Conservation (phyloP, 1,140 invertebrate genomes). For the Heliconius congener region DNA sequence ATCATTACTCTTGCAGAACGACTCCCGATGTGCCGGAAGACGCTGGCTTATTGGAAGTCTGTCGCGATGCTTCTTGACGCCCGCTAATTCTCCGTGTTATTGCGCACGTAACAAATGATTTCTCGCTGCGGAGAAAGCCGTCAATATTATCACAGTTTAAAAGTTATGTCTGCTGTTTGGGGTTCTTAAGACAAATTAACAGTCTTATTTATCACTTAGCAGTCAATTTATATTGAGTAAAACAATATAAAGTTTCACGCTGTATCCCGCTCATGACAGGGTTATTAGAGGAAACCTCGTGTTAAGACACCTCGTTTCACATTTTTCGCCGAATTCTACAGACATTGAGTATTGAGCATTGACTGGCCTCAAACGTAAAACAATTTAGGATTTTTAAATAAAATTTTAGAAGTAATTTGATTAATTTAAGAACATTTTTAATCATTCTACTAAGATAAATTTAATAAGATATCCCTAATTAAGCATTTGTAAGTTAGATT, state of each 20-base stretch:
- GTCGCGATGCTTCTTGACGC: conserved; percentile 55
- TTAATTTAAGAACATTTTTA: no score
- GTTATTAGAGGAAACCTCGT: no score
- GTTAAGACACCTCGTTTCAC: no score
- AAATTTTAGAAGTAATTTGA: no score
- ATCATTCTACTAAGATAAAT: no score
- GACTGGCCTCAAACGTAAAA: no score
- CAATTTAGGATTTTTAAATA: no score
- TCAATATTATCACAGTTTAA: conserved; percentile 11
- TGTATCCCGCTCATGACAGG: no score
- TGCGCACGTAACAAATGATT: conserved; percentile 69
- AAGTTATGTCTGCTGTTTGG: background rate
- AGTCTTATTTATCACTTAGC: background rate
- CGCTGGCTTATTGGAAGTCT: conserved; percentile 74
- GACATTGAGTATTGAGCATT: no score
- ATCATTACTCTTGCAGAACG: conserved; percentile 79
- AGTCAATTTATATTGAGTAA: background rate
- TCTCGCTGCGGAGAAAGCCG: background rate
- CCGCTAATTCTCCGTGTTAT: conserved; percentile 71
- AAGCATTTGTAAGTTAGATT: no score
- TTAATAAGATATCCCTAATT: no score
- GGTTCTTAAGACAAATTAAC: background rate
- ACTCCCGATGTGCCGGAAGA: conserved; percentile 62
- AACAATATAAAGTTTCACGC: background rate
- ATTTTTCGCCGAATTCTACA: no score